A percentile compares a stretch with the other conserved stretches of the same genome.
These are phyloP conservation scores for Nephrotoma flavescens DNA, from an alignment of 2,888 invertebrate genomes.

Conservation along the genomic window DNA sequence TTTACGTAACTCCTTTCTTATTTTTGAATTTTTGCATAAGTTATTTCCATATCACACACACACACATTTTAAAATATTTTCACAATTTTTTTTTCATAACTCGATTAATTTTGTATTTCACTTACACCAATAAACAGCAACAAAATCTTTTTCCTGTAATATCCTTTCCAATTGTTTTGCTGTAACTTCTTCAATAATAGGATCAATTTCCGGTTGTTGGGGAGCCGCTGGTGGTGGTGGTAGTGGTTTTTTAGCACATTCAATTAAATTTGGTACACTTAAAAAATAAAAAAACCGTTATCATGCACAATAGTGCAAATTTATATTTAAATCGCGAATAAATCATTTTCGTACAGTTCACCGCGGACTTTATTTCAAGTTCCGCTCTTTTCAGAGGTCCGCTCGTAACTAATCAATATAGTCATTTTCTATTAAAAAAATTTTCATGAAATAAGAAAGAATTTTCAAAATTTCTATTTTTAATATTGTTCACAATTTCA, in stretches of 20 bases:
- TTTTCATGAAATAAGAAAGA: not conserved
- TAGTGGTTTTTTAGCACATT: slow-evolving; percentile 28
- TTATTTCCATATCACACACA: not conserved
- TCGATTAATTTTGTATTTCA: slow-evolving; percentile 23
- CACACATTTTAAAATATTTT: not conserved
- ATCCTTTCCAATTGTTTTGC: slow-evolving; percentile 82
- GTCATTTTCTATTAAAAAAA: not conserved
- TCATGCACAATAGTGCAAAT: slow-evolving; percentile 28
- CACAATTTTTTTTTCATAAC: not conserved
- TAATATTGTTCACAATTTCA: not conserved
- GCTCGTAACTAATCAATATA: slow-evolving; percentile 28
- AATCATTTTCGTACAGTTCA: slow-evolving; percentile 24
- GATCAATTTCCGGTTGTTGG: slow-evolving; percentile 37
- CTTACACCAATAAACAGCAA: slow-evolving; percentile 96
- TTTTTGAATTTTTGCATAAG: not conserved
- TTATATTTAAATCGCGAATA: slow-evolving; percentile 32
- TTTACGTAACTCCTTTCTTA: not conserved
- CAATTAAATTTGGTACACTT: slow-evolving; percentile 31
- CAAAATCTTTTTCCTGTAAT: slow-evolving; percentile 82
- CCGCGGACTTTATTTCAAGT: slow-evolving; percentile 32
- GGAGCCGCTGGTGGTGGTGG: slow-evolving; percentile 30
- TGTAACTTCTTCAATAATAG: slow-evolving; percentile 87
- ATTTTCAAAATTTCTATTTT: not conserved
- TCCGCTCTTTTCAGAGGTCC: slow-evolving; percentile 35
- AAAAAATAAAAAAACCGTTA: slow-evolving; percentile 26